Evolutionary conservation across 2,113 vertebrate species (phyloP), one percentile per base, ranked within the genome.

Genomic region (Drymodes brunneopygia): DNA sequence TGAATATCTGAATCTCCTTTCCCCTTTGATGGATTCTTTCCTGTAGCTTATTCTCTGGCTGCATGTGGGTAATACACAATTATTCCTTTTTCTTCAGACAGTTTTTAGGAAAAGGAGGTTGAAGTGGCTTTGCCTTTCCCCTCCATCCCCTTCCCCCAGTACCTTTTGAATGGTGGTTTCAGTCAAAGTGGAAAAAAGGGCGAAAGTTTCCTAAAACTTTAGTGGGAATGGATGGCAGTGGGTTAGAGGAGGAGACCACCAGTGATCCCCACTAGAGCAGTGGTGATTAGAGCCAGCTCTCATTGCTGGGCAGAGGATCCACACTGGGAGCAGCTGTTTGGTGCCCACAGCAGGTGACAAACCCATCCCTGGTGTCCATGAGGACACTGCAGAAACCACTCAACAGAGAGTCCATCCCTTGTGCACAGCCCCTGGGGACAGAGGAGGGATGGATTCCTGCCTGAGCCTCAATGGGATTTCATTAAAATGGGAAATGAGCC

Each of bases 1-100:
- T 70, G 79, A 86, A 71, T 93, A 94, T 74, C 85, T 94, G 93
- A 60, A 78, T 83, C 67, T 94, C 44, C 67, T 88, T 91, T 92
- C n/a, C 47, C 14, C 74, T 80, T 67, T 94, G 88, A 96, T 80
- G 79, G 81, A 88, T 96, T 93, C 51, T 94, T 94, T 95, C 92
- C 90, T 88, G 85, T 88, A 66, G 50, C 56, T 81, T 40, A 50
- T 77, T 79, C 79, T 82, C 35, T 80, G 79, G 23, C 86, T 88
- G 58, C 44, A 9, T 44, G 42, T 74, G 80, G 72, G 66, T 58
- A 53, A 83, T 81, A 28, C 48, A 81, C 64, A 54, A 28, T 73
- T 77, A 80, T 10, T 69, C 53, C 57, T 60, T 70, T 74, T 75
- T 28, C 48, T 77, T 66, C 36, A 35, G 40, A 11, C 28, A 35